phyloP scores from a whole-genome alignment of 2,113 vertebrate genomes.

The Geococcyx californianus region DNA sequence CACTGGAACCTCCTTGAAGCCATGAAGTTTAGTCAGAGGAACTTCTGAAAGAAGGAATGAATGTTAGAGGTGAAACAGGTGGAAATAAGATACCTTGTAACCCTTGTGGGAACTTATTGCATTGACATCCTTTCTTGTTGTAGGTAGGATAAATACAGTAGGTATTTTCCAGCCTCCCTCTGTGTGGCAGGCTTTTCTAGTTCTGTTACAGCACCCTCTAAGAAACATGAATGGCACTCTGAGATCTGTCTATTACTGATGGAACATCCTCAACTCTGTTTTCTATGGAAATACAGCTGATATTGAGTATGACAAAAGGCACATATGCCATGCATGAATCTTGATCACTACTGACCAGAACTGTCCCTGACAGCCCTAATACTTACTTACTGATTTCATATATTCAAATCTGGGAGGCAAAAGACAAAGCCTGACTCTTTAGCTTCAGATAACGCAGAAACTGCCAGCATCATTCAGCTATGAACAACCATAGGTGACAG shows the following conservation, averaged over 20 bases:
- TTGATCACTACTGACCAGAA: background rate
- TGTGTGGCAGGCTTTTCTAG: background rate
- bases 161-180: background rate
- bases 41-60: background rate
- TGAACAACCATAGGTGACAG: background rate
- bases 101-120: background rate
- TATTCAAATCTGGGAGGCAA: background rate
- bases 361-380: background rate
- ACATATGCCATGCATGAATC: background rate
- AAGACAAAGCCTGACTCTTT: background rate
- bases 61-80: background rate
- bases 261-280: background rate
- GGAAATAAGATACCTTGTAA: background rate
- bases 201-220: background rate
- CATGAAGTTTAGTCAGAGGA: background rate
- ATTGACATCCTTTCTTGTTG: background rate
- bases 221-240: background rate
- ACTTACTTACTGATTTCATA: background rate
- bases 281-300: background rate
- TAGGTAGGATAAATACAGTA: background rate
- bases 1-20: background rate
- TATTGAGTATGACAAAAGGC: background rate
- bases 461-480: background rate
- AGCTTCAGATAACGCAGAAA: background rate
- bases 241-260: background rate